Conservation (phyloP, 2,888 invertebrate genomes). For the Brachynemurus nebulosus region DNA sequence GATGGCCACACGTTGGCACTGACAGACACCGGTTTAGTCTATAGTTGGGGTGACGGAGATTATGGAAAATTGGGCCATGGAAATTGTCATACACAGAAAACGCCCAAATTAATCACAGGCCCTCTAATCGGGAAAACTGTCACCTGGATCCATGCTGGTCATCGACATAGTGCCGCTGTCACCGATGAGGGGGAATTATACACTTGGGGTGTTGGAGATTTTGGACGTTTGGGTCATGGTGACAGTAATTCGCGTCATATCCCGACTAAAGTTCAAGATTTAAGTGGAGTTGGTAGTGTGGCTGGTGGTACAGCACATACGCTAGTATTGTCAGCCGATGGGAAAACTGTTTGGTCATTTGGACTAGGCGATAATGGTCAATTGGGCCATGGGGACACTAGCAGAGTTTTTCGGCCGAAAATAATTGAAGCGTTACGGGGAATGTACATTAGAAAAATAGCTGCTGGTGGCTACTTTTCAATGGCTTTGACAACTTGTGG, state of each 20-base stretch:
- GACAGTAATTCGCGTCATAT: conserved; percentile 40
- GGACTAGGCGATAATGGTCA: conserved; percentile 40
- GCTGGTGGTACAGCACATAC: conserved; percentile 42
- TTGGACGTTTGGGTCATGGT: conserved; percentile 43
- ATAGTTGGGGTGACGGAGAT: conserved; percentile 45
- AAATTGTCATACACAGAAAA: conserved; percentile 36
- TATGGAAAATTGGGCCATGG: conserved; percentile 43
- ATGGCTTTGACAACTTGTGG: conserved; percentile 38
- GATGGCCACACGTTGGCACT: conserved; percentile 42
- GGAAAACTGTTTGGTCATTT: conserved; percentile 42
- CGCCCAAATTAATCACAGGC: conserved; percentile 35
- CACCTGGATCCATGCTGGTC: conserved; percentile 32
- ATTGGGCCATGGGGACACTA: conserved; percentile 31
- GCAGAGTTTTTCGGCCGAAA: conserved; percentile 39
- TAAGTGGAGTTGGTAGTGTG: conserved; percentile 41
- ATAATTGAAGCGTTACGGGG: conserved; percentile 43
- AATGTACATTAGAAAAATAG: conserved; percentile 39
- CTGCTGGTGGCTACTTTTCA: conserved; percentile 39
- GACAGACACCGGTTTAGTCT: conserved; percentile 37
- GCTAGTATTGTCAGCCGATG: conserved; percentile 36
- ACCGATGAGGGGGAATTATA: conserved; percentile 39
- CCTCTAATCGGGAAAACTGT: conserved; percentile 27
- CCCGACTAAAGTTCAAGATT: conserved; percentile 42
- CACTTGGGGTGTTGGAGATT: conserved; percentile 45
- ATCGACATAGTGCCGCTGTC: conserved; percentile 41